Evolutionary conservation across 2,797 vertebrate species (phyloP), one percentile per base, ranked within the genome.

Genomic region (Kryptolebias ocellatus): DNA sequence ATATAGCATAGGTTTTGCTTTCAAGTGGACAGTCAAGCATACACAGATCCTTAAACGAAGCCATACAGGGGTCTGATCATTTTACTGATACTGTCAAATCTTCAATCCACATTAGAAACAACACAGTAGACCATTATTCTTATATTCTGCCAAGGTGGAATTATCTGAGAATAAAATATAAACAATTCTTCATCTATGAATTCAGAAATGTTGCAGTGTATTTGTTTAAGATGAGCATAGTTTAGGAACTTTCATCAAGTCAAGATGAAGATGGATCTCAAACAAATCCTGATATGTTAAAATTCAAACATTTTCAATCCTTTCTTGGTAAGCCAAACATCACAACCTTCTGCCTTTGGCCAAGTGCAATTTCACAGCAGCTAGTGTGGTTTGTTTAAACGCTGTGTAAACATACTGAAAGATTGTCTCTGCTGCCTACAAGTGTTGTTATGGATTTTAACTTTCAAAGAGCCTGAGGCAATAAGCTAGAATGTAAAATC

Each of bases 391-490:
- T 61, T 73, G 57, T 46, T 67, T 72, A 69, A 79, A 70, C 63
- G 47, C 61, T 49, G 12, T 80, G 82, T 78, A 83, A 82, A 85
- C 70, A 79, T 51, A n/a, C 59, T 58, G 34, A 72, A 60, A 72
- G 73, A 46, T 50, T 72, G 60, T 53, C 59, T 76, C 44, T 59
- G 37, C 53, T 76, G 59, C 65, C 51, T 44, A 44, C 34, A 66
- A 70, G 58, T 67, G 74, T 70, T 85, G 70, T 80, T 69, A 68
- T 86, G 86, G 92, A 90, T 86, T 90, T 86, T 82, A 82, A 84
- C 83, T 84, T 76, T 87, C 83, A 86, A 74, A 83, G n/a, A 29
- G 82, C 90, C 83, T 31, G 46, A 59, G 79, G 88, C 81, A 67
- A 78, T 47, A 83, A 20, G 79, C 79, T 86, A 56, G 83, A 90